Conservation (phyloP, 2,113 vertebrate genomes). For the Salminus brasiliensis region DNA sequence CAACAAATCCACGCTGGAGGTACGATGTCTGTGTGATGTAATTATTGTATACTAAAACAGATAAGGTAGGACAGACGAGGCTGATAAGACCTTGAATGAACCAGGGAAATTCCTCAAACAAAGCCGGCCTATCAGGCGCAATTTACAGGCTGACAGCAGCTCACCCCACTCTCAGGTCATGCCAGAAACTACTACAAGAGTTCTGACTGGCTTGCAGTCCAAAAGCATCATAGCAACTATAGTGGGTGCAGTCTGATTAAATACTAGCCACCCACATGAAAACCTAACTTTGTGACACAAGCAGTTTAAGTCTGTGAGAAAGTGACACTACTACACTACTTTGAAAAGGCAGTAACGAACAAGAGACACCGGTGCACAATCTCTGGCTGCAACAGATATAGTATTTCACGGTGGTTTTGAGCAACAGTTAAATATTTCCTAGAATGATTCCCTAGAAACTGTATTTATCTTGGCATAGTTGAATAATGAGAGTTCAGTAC, state of each 20-base stretch:
- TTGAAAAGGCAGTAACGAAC: neutral
- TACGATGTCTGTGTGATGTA: conserved; percentile 14
- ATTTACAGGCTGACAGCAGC: neutral
- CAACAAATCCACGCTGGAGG: conserved; percentile 44
- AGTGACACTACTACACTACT: neutral
- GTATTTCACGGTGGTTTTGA: too few relatives aligned
- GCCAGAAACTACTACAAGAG: neutral
- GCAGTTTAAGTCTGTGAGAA: neutral
- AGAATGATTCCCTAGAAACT: too few relatives aligned
- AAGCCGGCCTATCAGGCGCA: conserved; percentile 30
- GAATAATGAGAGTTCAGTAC: too few relatives aligned
- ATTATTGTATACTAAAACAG: neutral
- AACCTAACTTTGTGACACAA: neutral
- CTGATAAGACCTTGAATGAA: conserved; percentile 21
- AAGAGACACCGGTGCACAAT: neutral
- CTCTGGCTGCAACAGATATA: too few relatives aligned
- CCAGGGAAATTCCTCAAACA: neutral
- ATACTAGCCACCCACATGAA: neutral
- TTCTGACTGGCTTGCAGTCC: neutral
- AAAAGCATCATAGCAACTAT: neutral
- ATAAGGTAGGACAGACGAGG: neutral
- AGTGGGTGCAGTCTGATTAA: neutral
- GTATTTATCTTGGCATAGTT: too few relatives aligned
- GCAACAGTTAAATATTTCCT: too few relatives aligned
- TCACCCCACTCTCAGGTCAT: conserved; percentile 49